Evolutionary conservation across 2,797 vertebrate species (phyloP).

Genomic region (Lagodon rhomboides): DNA sequence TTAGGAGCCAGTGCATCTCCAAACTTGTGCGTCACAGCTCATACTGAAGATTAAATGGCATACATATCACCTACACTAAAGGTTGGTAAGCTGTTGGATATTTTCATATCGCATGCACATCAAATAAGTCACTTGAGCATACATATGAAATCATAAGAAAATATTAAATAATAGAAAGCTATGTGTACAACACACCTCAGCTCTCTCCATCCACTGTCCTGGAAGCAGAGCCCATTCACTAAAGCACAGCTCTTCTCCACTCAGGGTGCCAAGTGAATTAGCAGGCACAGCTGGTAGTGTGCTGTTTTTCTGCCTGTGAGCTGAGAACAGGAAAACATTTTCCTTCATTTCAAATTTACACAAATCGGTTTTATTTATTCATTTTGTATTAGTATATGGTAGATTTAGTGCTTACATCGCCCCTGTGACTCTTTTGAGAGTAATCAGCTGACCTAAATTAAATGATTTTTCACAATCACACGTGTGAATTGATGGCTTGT

Average conservation of each 20-base stretch:
- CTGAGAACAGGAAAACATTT: slow-evolving; percentile 11
- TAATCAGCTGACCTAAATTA: slow-evolving; percentile 32
- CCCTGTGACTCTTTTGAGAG: slow-evolving; percentile 15
- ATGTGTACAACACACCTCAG: neutral
- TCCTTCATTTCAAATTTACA: slow-evolving; percentile 17
- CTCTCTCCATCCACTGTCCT: slow-evolving; percentile 5
- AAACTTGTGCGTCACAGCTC: neutral
- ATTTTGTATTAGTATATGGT: slow-evolving; percentile 25
- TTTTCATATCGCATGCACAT: slow-evolving; percentile 1
- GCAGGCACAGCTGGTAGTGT: slow-evolving; percentile 30
- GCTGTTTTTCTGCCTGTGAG: slow-evolving; percentile 21
- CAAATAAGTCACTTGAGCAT: slow-evolving; percentile 22
- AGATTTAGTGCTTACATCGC: slow-evolving; percentile 20
- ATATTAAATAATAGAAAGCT: neutral
- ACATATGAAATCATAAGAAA: slow-evolving; percentile 10
- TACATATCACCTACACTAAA: slow-evolving; percentile 12
- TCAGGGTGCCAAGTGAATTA: slow-evolving; percentile 35
- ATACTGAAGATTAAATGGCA: slow-evolving; percentile 9
- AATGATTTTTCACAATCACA: slow-evolving; percentile 41
- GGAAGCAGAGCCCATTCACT: slow-evolving; percentile 3
- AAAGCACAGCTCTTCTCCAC: slow-evolving; percentile 9
- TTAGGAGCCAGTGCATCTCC: too few relatives aligned
- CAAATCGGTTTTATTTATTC: slow-evolving; percentile 26
- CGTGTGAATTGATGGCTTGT: slow-evolving; percentile 22
- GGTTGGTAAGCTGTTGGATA: slow-evolving; percentile 8